Evolutionary conservation across 2,888 invertebrate species (phyloP), one percentile per base, ranked within the genome.

Genomic region (Pachymerium ferrugineum): DNA sequence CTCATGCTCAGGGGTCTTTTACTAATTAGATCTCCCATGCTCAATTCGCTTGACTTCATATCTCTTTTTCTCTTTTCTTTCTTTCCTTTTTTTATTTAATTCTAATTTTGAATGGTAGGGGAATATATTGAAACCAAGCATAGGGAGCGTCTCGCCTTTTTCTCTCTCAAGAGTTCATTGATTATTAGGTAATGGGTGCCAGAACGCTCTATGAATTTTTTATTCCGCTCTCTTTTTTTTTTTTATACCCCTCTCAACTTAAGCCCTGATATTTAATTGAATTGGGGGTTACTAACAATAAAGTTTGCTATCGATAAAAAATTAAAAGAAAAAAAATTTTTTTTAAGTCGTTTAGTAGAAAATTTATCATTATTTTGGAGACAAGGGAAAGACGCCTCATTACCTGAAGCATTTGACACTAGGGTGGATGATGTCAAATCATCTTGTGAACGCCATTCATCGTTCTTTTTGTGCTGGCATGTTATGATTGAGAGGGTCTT

Each of bases 181-280:
- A 62, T 62, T 62, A 62, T 62, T 62, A 62, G 62, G 62, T 62
- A 62, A 62, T 62, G 62, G 62, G 62, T 62, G 62, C 62, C 22
- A 62, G 62, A 62, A 62, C 62, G 28, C 62, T n/a, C 62, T 4
- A 62, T 62, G 62, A 62, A 62, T 62, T 62, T 62, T 62, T 62
- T 62, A 62, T 62, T 12, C 28, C 12, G n/a, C n/a, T n/a, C n/a
- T n/a, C n/a, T 28, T 28, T 1, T 62, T 62, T 62, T 62, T 62
- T 62, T 62, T 62, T 62, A 62, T 62, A 12, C 28, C 62, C 28
- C 62, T 38, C 14, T 62, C 62, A 19, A 22, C 47, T 54, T 14
- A 62, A 62, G 62, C 62, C 62, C 62, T 62, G 62, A 62, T 62
- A 62, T 62, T 62, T 62, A 62, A 62, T 62, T 62, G 62, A 62